Conservation (phyloP, 2,888 invertebrate species). For the Hirtodrosophila duncani region DNA sequence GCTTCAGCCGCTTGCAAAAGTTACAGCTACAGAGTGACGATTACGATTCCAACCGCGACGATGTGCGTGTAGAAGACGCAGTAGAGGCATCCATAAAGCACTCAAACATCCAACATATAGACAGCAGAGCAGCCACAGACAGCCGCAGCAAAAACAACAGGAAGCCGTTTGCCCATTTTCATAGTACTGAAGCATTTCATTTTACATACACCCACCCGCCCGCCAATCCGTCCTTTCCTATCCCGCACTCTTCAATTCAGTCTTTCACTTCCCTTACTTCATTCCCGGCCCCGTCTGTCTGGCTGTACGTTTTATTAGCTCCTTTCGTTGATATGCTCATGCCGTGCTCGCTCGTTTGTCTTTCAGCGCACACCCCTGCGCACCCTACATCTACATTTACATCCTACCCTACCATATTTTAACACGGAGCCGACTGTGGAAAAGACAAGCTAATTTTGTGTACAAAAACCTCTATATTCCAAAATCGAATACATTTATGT, state of each 20-base stretch:
- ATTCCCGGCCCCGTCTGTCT: no score
- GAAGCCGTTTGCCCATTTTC: conserved; percentile 71
- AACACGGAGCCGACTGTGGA: no score
- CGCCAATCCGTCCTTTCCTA: background rate
- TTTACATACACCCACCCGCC: conserved; percentile 32
- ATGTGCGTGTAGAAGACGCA: conserved; percentile 17
- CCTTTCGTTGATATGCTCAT: conserved; percentile 70
- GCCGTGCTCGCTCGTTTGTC: conserved; percentile 66
- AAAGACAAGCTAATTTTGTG: no score
- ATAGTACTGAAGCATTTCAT: conserved; percentile 64
- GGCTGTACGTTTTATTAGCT: conserved; percentile 66
- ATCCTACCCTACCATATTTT: no score
- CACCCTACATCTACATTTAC: conserved; percentile 21
- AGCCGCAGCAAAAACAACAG: conserved; percentile 45
- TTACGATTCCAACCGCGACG: conserved; percentile 8
- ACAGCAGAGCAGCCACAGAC: conserved; percentile 12
- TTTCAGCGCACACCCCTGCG: conserved; percentile 45
- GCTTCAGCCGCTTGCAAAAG: conserved; percentile 32
- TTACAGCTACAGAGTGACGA: conserved; percentile 10
- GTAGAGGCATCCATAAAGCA: conserved; percentile 27
- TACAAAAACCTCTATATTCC: no score
- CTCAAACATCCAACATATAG: conserved; percentile 10
- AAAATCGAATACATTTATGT: conserved; percentile 6
- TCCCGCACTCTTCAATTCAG: background rate
- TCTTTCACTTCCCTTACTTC: conserved; percentile 5